Conservation (phyloP, 1,140 invertebrate genomes). For the Listronotus bonariensis region DNA sequence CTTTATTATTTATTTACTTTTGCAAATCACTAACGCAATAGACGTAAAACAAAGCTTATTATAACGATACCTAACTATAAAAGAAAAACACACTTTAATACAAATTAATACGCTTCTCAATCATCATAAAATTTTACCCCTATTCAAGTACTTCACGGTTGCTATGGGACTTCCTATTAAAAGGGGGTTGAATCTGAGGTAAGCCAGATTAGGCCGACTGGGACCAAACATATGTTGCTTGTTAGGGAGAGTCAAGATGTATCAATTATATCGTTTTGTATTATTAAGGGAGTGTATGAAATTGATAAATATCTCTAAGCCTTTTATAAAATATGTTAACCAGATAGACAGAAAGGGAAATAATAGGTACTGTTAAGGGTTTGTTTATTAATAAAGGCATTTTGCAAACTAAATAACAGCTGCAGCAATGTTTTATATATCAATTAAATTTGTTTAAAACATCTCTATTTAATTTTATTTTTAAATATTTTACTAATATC, state of each 20-base stretch:
- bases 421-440: too few relatives aligned
- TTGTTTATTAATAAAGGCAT: too few relatives aligned
- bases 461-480: too few relatives aligned
- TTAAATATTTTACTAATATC: too few relatives aligned
- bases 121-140: constrained; percentile 8
- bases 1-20: too few relatives aligned
- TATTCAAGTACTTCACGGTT: constrained; percentile 24
- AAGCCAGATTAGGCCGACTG: constrained; percentile 45
- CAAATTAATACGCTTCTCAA: constrained; percentile 3
- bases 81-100: background rate
- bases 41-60: too few relatives aligned
- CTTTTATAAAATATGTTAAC: constrained; percentile 18
- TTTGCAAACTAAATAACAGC: too few relatives aligned
- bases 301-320: constrained; percentile 27
- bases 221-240: constrained; percentile 44
- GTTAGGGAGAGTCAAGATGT: constrained; percentile 45
- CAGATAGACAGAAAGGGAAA: background rate
- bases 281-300: constrained; percentile 19
- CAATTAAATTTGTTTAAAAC: too few relatives aligned
- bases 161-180: constrained; percentile 27
- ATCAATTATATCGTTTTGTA: constrained; percentile 29
- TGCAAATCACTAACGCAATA: too few relatives aligned
- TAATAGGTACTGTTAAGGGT: background rate
- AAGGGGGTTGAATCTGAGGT: constrained; percentile 34
- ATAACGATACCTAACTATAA: too few relatives aligned